Percentiles rank a stretch among this genome's conserved stretches.
Conservation (phyloP, 2,797 vertebrate species). For the Capromys pilorides region DNA sequence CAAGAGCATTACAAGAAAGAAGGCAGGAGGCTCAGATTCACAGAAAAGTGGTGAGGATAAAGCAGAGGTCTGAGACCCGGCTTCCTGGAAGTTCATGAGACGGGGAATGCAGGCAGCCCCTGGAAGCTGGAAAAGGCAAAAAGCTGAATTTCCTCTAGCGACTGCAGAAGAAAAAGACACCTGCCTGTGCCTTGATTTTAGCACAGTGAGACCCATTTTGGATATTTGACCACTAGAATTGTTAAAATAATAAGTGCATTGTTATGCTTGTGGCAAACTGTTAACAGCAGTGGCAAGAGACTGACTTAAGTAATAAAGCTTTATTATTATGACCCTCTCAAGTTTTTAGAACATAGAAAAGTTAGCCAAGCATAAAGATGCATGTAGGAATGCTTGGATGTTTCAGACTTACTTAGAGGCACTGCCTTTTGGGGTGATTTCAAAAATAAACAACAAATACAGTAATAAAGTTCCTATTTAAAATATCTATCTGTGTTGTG, state of each 20-base stretch:
- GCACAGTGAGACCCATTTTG: neutral
- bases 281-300: neutral
- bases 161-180: no score
- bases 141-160: no score
- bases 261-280: neutral
- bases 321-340: neutral
- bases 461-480: neutral
- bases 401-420: no score
- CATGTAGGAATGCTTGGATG: no score
- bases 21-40: neutral
- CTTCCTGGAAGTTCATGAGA: no score
- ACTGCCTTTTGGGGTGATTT: no score
- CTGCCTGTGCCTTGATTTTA: neutral
- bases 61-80: neutral
- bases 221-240: neutral
- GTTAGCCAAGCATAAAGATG: neutral
- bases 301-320: neutral
- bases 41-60: neutral
- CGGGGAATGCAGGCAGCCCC: no score
- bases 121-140: no score
- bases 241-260: no score
- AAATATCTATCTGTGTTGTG: neutral
- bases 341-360: neutral
- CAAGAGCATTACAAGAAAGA: neutral
- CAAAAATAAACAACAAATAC: no score